These are phyloP conservation scores for Mycetomoellerius zeteki DNA, from an alignment of 1,140 invertebrate genomes.

Conservation along the genomic window DNA sequence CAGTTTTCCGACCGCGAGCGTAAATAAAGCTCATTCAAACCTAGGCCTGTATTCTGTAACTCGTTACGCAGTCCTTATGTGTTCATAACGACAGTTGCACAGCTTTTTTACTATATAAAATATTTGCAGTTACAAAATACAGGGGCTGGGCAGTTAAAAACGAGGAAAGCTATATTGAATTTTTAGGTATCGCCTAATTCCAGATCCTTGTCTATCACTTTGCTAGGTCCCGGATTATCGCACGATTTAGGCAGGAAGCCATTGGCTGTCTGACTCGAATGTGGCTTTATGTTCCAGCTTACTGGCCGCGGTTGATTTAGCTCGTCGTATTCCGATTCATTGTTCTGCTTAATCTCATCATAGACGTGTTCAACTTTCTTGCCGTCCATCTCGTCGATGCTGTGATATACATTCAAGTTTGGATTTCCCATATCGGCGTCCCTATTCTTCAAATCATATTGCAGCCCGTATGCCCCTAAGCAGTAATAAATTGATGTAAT, in stretches of 20 bases:
- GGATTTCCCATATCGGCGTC: constrained; percentile 95
- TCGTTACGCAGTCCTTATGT: too few relatives aligned
- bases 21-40: not conserved
- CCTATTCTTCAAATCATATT: constrained; percentile 92
- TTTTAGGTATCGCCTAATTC: constrained; percentile 74
- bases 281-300: constrained; percentile 91
- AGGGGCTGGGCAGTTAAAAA: constrained; percentile 19
- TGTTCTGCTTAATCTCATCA: constrained; percentile 96
- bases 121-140: too few relatives aligned
- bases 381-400: constrained; percentile 91
- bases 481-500: constrained; percentile 43
- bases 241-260: constrained; percentile 81
- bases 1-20: not conserved
- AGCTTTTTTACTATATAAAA: too few relatives aligned
- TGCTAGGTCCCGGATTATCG: constrained; percentile 76
- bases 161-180: not conserved
- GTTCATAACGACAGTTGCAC: too few relatives aligned
- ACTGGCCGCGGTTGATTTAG: constrained; percentile 94
- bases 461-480: constrained; percentile 86
- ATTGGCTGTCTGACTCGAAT: constrained; percentile 93
- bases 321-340: constrained; percentile 94
- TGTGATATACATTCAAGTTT: constrained; percentile 93
- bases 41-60: too few relatives aligned
- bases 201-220: constrained; percentile 72
- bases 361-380: constrained; percentile 94